Conservation (phyloP, 2,888 invertebrate species). For the Sinopyrophorus schimmeli region DNA sequence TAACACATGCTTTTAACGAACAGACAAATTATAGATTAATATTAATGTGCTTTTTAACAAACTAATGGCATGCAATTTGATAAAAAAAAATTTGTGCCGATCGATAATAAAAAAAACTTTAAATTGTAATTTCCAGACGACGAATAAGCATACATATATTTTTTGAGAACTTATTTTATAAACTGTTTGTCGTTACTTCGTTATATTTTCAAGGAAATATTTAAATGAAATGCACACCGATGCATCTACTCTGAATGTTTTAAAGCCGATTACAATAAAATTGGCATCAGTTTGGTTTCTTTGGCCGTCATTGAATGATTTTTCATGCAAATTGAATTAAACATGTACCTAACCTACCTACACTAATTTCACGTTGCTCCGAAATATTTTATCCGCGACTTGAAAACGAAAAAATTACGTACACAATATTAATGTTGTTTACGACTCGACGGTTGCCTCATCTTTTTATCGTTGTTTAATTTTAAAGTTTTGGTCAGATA, state of each 20-base stretch:
- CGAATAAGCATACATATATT: too few species aligned
- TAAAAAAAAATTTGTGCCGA: too few species aligned
- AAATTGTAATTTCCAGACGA: too few species aligned
- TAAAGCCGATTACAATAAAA: conserved; percentile 7
- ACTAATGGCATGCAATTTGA: too few species aligned
- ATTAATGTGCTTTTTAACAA: too few species aligned
- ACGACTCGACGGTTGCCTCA: background rate
- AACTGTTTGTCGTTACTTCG: background rate
- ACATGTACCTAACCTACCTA: conserved; percentile 32
- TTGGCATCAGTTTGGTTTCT: conserved; percentile 11
- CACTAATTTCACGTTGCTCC: conserved; percentile 26
- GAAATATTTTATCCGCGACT: conserved; percentile 7
- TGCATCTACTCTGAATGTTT: conserved; percentile 7
- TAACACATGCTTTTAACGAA: too few species aligned
- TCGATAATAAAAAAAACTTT: too few species aligned
- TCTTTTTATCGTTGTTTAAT: conserved; percentile 3
- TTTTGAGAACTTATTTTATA: too few species aligned
- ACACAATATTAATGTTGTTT: conserved; percentile 12
- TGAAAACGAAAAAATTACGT: conserved; percentile 10
- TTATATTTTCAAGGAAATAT: background rate
- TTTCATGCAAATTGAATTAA: conserved; percentile 24
- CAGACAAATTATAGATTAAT: too few species aligned
- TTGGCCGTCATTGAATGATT: conserved; percentile 7
- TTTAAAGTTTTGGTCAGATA: conserved; percentile 1
- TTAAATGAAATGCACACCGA: conserved; percentile 6